Evolutionary conservation across 1,140 invertebrate genomes (phyloP).

Genomic region (Drosophila baimaii): DNA sequence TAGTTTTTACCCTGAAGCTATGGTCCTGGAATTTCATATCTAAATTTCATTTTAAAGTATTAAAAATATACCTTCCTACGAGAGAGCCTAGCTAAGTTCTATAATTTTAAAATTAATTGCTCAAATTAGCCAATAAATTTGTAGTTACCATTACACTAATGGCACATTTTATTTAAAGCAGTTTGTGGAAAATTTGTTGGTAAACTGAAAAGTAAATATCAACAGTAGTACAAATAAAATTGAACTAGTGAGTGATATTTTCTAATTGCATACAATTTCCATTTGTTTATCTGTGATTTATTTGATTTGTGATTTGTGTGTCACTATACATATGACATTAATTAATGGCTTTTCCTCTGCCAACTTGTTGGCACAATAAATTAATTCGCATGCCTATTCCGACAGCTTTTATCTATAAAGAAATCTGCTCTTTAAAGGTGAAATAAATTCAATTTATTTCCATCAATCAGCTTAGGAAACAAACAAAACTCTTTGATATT

Average conservation of each 20-base stretch:
- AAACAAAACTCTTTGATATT: conserved; percentile 8
- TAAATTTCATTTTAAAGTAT: too few relatives aligned
- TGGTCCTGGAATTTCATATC: too few relatives aligned
- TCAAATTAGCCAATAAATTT: too few relatives aligned
- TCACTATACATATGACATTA: background rate
- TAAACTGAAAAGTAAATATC: too few relatives aligned
- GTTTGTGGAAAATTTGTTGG: background rate
- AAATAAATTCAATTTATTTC: conserved; percentile 9
- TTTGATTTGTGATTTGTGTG: conserved; percentile 2
- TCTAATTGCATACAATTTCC: background rate
- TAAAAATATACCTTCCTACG: too few relatives aligned
- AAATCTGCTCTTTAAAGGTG: conserved; percentile 1
- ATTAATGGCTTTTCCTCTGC: background rate
- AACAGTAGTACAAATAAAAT: too few relatives aligned
- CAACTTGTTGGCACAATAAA: background rate
- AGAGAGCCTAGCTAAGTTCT: too few relatives aligned
- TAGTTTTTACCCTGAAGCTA: too few relatives aligned
- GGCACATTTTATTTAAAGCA: background rate
- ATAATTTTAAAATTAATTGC: too few relatives aligned
- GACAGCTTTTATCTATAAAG: background rate
- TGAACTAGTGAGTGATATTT: background rate
- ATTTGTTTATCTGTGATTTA: conserved; percentile 1
- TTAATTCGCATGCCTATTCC: too few relatives aligned
- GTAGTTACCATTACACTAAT: too few relatives aligned
- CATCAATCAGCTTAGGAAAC: conserved; percentile 6